Percentiles rank a stretch among this genome's conserved stretches.
phyloP scores from a whole-genome alignment of 2,888 invertebrate genomes.

The Papilio protenor region DNA sequence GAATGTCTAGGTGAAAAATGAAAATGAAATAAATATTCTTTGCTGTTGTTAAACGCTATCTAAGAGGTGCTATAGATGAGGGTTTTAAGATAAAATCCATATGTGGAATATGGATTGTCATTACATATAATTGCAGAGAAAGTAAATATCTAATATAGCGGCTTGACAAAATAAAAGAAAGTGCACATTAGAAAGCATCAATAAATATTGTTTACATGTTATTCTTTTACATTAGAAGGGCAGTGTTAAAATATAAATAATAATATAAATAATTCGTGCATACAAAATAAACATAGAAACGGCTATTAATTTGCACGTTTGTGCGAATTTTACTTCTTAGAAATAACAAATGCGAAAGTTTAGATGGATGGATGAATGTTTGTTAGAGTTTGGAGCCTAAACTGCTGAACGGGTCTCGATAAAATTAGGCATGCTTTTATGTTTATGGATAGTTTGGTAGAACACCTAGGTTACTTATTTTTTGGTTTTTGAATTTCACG shows the following conservation, averaged over 20 bases:
- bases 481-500: too few species aligned
- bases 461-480: too few species aligned
- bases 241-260: background rate
- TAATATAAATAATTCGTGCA: background rate
- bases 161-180: conserved; percentile 18
- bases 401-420: too few species aligned
- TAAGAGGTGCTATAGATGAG: background rate
- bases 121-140: conserved; percentile 18
- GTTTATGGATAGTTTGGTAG: too few species aligned
- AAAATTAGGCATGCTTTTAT: too few species aligned
- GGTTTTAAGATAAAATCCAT: background rate
- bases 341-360: too few species aligned
- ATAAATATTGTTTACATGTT: conserved; percentile 3
- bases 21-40: too few species aligned
- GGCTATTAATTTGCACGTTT: background rate
- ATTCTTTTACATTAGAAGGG: background rate
- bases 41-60: background rate
- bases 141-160: conserved; percentile 2
- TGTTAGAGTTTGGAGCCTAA: too few species aligned
- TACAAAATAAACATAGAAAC: background rate
- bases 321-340: background rate
- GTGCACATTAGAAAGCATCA: background rate
- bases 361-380: background rate
- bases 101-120: conserved; percentile 8
- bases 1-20: too few species aligned